Percentiles rank a stretch among this genome's conserved stretches.
phyloP scores from a whole-genome alignment of 2,888 invertebrate genomes.

The Lutraria lutraria region DNA sequence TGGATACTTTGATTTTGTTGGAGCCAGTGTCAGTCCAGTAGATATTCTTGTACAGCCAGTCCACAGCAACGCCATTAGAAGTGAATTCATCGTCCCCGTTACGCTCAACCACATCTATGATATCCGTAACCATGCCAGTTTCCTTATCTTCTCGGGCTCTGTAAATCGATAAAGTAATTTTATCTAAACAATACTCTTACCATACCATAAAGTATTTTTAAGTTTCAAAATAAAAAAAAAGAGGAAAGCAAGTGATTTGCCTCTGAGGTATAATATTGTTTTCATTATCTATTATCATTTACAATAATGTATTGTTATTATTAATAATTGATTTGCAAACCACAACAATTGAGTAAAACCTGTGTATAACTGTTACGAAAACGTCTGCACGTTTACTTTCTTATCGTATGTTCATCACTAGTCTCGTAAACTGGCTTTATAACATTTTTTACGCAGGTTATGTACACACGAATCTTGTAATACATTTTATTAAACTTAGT shows the following conservation, averaged over 20 bases:
- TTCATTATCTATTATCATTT: too few species aligned
- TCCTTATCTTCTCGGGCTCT: slow-evolving; percentile 91
- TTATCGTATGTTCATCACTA: not conserved
- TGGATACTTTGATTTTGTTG: slow-evolving; percentile 96
- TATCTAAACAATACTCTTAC: not conserved
- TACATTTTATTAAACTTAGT: not conserved
- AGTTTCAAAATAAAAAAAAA: not conserved
- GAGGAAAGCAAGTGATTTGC: not conserved
- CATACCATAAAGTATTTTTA: not conserved
- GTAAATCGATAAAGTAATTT: not conserved
- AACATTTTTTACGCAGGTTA: not conserved
- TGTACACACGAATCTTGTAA: not conserved
- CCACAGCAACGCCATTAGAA: slow-evolving; percentile 98
- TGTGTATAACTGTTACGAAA: not conserved
- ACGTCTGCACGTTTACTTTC: not conserved
- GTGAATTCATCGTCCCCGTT: slow-evolving; percentile 90
- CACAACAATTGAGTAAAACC: too few species aligned
- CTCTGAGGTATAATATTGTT: too few species aligned
- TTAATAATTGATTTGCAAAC: not conserved
- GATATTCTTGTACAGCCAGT: slow-evolving; percentile 99
- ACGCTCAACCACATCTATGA: slow-evolving; percentile 45
- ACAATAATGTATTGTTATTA: not conserved
- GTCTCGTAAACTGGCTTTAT: not conserved
- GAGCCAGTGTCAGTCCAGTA: slow-evolving; percentile 95
- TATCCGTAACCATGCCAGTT: slow-evolving; percentile 46